phyloP scores from a whole-genome alignment of 2,113 vertebrate genomes.

The Entomyzon cyanotis region DNA sequence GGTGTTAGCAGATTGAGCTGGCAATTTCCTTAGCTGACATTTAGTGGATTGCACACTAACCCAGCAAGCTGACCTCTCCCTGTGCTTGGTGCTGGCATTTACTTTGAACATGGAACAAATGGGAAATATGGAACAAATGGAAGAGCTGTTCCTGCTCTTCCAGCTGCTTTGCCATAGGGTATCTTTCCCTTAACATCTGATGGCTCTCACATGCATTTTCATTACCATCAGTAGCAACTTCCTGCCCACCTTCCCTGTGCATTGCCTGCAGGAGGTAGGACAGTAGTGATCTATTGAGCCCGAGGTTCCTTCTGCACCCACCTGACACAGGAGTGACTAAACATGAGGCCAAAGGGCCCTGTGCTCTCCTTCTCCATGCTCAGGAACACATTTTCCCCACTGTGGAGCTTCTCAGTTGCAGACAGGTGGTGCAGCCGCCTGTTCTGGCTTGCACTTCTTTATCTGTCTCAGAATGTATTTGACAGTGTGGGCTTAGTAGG shows the following conservation, averaged over 20 bases:
- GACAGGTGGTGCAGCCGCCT: background rate
- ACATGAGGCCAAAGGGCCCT: background rate
- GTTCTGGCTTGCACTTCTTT: background rate
- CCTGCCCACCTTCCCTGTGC: background rate
- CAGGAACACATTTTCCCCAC: background rate
- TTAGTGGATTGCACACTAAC: background rate
- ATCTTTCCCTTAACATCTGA: background rate
- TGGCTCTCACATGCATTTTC: fast-evolving
- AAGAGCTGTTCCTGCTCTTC: background rate
- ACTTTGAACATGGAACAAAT: background rate
- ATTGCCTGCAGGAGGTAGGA: background rate
- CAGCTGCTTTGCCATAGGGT: background rate
- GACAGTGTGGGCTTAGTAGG: background rate
- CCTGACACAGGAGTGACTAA: background rate
- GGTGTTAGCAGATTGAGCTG: background rate
- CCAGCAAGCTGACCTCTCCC: background rate
- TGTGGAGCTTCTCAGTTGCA: background rate
- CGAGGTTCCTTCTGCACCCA: background rate
- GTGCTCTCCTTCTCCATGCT: background rate
- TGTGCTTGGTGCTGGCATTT: background rate
- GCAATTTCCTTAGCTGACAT: background rate
- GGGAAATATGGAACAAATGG: background rate
- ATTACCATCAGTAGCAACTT: background rate
- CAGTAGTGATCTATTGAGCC: background rate
- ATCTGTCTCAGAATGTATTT: background rate